Evolutionary conservation across 2,888 invertebrate genomes (phyloP), one percentile per base, ranked within the genome.

Genomic region (Ornithoptera priamus): DNA sequence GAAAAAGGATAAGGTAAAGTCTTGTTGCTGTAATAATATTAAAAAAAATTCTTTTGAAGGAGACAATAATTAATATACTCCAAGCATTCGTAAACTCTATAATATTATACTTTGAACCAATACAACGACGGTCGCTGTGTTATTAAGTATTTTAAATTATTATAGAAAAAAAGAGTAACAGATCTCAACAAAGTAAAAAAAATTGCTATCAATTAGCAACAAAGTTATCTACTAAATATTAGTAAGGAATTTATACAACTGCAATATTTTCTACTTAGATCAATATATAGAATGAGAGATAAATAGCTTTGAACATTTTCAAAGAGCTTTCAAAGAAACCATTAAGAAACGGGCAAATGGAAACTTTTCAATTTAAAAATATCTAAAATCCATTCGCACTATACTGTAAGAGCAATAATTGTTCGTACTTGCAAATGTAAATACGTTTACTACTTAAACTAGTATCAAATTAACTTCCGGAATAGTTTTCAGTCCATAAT

Each of bases 401-500:
- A 22, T 56, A 61, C n/a, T 65, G 20, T 46, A 22, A 50, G 20
- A 65, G 62, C 66, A 66, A 66, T 69, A 50, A 59, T 56, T 59
- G 53, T 50, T 58, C 10, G 36, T 42, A 53, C 53, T 56, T 39
- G 63, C 50, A 53, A 70, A 67, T 67, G 20, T 63, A 53, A 63
- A 67, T 70, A 64, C 46, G 39, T 59, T 67, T 53, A 63, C 66
- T 67, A 67, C 63, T 69, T 69, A 59, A 70, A 67, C 53, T 58
- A 39, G 63, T 67, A 67, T 67, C 67, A 67, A 70, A 70, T 70
- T 70, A 70, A 70, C 70, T 70, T 67, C 63, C 63, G 63, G 56
- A 67, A 70, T 67, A 70, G 67, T 70, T 70, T 67, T 70, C 67
- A 56, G 70, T 67, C 66, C 67, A 70, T 70, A 67, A 67, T 70